phyloP scores from a whole-genome alignment of 2,888 invertebrate species.

The Diaphora mendica region DNA sequence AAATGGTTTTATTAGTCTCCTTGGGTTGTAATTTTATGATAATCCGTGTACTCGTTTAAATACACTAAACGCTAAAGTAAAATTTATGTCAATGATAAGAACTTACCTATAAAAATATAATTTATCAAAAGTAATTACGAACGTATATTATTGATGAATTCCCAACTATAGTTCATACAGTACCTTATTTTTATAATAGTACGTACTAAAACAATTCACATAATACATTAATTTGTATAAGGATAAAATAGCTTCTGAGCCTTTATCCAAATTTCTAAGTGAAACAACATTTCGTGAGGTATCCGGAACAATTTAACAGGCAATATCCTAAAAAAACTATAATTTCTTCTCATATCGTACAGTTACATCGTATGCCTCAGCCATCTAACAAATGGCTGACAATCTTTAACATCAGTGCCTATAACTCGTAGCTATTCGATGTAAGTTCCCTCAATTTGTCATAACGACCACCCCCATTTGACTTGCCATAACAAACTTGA shows the following conservation, averaged over 20 bases:
- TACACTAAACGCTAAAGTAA: no score
- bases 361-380: not conserved
- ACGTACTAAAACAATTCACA: no score
- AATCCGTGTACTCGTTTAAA: no score
- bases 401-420: conserved; percentile 11
- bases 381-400: conserved; percentile 15
- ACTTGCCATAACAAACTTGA: conserved; percentile 52
- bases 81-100: no score
- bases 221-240: not conserved
- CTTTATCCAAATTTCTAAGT: not conserved
- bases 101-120: no score
- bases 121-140: no score
- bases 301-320: not conserved
- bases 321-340: not conserved
- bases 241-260: no score
- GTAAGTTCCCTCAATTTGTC: conserved; percentile 64
- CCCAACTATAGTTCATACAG: no score
- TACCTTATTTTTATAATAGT: no score
- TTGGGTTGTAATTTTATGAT: no score
- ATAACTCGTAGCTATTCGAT: conserved; percentile 37
- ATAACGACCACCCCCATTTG: conserved; percentile 66
- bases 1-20: no score
- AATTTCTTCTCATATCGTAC: not conserved
- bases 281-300: not conserved
- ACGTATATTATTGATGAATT: no score